Base-by-base conservation (phyloP, 1,140 invertebrate genomes). In the Drosophila nannoptera region DNA sequence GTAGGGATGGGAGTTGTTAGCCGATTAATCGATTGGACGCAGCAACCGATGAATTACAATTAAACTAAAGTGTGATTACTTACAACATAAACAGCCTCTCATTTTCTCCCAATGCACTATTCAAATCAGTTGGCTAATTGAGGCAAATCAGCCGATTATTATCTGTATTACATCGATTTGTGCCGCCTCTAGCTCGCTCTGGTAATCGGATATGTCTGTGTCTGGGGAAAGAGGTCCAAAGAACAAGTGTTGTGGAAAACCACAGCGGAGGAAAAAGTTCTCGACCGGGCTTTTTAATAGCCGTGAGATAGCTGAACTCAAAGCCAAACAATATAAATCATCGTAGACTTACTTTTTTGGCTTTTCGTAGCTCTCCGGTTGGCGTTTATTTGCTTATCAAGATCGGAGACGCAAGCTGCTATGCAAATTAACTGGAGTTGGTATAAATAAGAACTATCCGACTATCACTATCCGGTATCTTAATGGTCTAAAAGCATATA, bases 231-330 rank as follows among this genome's bases (percentile, higher is more conserved):
- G 32, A 48, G 42, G 29, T 33, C 11, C 38, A 42, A 52, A 53
- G 48, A 65, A 66, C 68, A 66, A 66, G 62, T 70, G 68, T 65
- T 22, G 46, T 59, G 54, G 35, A 59, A 59, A 70, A 70, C 68
- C 68, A 66, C 62, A 70, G 53, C 43, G 6, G 32, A 48, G 42
- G 48, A 54, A 52, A 61, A 56, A 14, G 36, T 11, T 54, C 46
- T 50, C 43, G 43, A 14, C 52, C 5, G 11, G 12, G 36, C 46
- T 56, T 12, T 38, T 48, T 70, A 70, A 70, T 70, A 70, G 63
- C 68, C 68, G 62, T 70, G 68, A 70, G 68, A 70, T 53, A 70
- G 42, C 54, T 16, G 0, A 59, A 38, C 7, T 46, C 46, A 48
- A 56, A 68, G 49, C 49, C 14, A 36, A 60, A 53, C 49, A 53